phyloP scores from a whole-genome alignment of 2,888 invertebrate genomes.

The Rhamphomyia laevipes region DNA sequence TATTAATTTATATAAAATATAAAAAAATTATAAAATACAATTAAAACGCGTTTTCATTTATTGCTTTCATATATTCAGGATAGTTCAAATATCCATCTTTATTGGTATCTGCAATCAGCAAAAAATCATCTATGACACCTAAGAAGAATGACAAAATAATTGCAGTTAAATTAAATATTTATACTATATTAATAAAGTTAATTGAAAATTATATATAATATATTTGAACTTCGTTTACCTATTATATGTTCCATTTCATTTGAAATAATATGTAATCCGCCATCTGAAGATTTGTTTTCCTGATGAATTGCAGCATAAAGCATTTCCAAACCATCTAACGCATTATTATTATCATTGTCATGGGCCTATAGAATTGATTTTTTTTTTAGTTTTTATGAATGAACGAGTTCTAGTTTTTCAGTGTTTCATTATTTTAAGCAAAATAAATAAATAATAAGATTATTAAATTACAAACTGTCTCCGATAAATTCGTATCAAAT shows the following conservation, averaged over 20 bases:
- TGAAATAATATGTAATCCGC: constrained; percentile 26
- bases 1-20: no score
- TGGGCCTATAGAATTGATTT: constrained; percentile 43
- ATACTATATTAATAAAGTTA: no score
- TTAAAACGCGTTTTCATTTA: constrained; percentile 12
- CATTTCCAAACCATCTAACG: constrained; percentile 82
- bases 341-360: constrained; percentile 81
- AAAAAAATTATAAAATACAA: no score
- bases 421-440: no score
- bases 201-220: neutral
- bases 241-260: constrained; percentile 34
- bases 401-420: no score
- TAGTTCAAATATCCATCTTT: constrained; percentile 80
- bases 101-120: constrained; percentile 71
- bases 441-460: no score
- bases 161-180: no score
- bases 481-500: no score
- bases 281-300: constrained; percentile 37
- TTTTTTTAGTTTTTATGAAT: no score
- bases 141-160: constrained; percentile 16
- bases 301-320: constrained; percentile 48
- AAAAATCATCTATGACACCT: constrained; percentile 78
- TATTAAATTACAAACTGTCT: no score
- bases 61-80: constrained; percentile 54
- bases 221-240: constrained; percentile 19